Conservation (phyloP, 2,113 vertebrate species). For the Clarias batrachus region DNA sequence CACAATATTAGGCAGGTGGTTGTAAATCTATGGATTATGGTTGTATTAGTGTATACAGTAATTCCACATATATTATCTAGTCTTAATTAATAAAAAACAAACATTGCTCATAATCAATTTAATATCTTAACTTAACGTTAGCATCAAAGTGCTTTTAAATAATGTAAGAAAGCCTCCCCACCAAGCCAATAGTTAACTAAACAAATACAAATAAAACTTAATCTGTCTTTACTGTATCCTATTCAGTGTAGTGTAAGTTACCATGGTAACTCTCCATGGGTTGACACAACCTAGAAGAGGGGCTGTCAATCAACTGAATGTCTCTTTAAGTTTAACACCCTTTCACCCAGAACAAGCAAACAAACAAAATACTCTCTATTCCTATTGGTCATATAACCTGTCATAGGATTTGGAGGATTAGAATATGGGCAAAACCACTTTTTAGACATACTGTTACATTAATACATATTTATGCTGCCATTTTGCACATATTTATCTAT, state of each 20-base stretch:
- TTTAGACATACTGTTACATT: neutral
- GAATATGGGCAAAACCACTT: neutral
- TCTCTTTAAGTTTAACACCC: slow-evolving; percentile 51
- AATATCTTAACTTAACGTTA: neutral
- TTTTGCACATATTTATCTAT: neutral
- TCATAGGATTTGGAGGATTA: neutral
- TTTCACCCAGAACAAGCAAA: slow-evolving; percentile 18
- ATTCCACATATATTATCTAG: neutral
- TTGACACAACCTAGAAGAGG: slow-evolving; percentile 64
- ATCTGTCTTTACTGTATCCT: slow-evolving; percentile 20
- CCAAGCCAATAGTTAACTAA: neutral
- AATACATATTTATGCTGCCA: neutral
- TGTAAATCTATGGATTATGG: too few species aligned
- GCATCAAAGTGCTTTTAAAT: neutral
- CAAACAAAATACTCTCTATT: neutral
- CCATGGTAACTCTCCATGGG: slow-evolving; percentile 59
- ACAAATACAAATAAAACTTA: neutral
- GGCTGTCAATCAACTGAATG: slow-evolving; percentile 65
- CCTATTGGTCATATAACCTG: neutral
- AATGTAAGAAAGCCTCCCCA: neutral
- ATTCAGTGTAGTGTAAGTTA: slow-evolving; percentile 58
- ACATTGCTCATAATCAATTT: neutral
- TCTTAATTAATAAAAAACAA: neutral
- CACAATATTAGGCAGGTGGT: too few species aligned
- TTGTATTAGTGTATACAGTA: neutral